Evolutionary conservation across 2,797 vertebrate genomes (phyloP), one percentile per base, ranked within the genome.

Genomic region (Pangasius larnaudii): DNA sequence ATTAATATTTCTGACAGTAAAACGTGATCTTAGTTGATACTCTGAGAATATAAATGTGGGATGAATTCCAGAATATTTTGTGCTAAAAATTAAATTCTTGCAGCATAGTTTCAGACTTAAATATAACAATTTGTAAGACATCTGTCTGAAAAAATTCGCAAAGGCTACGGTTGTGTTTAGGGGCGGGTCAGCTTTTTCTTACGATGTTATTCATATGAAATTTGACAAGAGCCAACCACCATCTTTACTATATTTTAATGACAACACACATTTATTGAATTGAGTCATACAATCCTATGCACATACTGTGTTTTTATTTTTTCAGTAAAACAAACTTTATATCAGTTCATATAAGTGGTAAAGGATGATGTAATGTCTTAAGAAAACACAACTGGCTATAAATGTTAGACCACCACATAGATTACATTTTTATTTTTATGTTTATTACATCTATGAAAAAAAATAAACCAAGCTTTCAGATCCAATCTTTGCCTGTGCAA

Each of bases 361-460:
- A 58, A 22, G 51, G 33, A 63, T 82, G 58, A 82, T 82, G 79
- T 49, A 63, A 46, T 30, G 39, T 30, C 59, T 5, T 27, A 81
- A 27, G 33, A 65, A 46, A 83, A 65, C 3, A 49, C 24, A 49
- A n/a, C 0, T 2, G 13, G 51, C 51, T 16, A 22, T 67, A 84
- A 39, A 39, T 39, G 3, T 5, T 5, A 39, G 39, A 39, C 39
- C 39, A 39, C 71, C 71, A 49, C 30, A 46, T 65, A 77, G 46
- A 84, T 61, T 58, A 46, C 42, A 46, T 46, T 46, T 46, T 46
- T 46, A 46, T 46, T 46, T 46, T 46, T 7, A 46, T 46, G 6
- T 46, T 46, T 46, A 81, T 63, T 88, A n/a, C 42, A 65, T n/a
- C 14, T 88, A 14, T 71, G 51, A 85, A 69, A 53, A 53, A 46